Percentiles rank a stretch among this genome's conserved stretches.
Conservation (phyloP, 2,113 vertebrate species). For the Gymnobelideus leadbeateri region DNA sequence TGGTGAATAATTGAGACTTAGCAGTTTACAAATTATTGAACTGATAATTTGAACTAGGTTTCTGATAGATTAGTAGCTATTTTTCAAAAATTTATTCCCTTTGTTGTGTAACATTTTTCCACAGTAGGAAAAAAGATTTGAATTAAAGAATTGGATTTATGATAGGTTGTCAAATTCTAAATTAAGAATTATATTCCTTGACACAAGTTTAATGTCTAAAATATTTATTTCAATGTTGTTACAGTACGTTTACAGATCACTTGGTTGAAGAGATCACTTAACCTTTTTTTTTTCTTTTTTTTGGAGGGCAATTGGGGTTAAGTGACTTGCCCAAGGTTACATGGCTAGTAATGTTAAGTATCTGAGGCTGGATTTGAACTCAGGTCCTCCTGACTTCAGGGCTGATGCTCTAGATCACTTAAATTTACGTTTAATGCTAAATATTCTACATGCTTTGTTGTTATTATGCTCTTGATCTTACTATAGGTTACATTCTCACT, state of each 20-base stretch:
- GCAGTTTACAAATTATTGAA: background rate
- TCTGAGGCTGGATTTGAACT: too few species aligned
- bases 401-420: too few species aligned
- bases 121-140: background rate
- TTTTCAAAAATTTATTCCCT: too few species aligned
- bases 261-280: background rate
- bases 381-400: too few species aligned
- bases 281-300: too few species aligned
- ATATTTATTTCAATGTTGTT: background rate
- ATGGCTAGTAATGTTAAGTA: too few species aligned
- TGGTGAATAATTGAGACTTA: background rate
- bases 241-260: background rate
- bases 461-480: background rate
- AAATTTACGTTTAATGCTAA: background rate
- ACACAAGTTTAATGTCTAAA: background rate
- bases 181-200: background rate
- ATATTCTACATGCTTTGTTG: background rate
- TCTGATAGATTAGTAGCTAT: accelerated
- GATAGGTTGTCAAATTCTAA: background rate
- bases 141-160: background rate
- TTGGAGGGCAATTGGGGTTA: too few species aligned
- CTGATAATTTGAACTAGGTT: background rate
- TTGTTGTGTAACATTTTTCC: background rate
- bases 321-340: too few species aligned
- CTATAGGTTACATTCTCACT: background rate